Percentiles rank a stretch among this genome's conserved stretches.
Evolutionary conservation across 53 echinoderm and acorn worm genomes (phyloP).

Genomic region (Patiria pectinifera): DNA sequence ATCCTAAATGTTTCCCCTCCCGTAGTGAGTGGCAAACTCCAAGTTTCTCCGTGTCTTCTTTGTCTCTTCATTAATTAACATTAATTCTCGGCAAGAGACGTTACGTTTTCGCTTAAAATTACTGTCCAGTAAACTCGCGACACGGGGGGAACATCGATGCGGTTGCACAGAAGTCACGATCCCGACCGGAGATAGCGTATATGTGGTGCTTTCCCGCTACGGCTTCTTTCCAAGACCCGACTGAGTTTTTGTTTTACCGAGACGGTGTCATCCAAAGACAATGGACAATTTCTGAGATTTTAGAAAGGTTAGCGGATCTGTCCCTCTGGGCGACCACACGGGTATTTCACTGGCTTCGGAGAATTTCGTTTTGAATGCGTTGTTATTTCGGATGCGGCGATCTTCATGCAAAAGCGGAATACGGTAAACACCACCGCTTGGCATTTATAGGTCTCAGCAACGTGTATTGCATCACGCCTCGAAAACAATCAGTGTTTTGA

Average conservation of each 20-base stretch:
- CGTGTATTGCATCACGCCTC: conserved; percentile 20
- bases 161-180: background rate
- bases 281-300: background rate
- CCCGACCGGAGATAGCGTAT: background rate
- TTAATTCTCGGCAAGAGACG: no score
- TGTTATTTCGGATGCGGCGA: conserved; percentile 45
- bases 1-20: no score
- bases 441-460: conserved; percentile 1
- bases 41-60: no score
- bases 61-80: no score
- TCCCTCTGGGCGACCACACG: background rate
- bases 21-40: no score
- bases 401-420: background rate
- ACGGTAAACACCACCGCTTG: conserved; percentile 47
- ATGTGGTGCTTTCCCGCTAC: background rate
- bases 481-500: conserved; percentile 50
- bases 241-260: background rate
- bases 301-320: conserved; percentile 13
- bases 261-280: conserved; percentile 4
- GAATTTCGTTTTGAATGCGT: conserved; percentile 15
- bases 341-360: background rate
- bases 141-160: background rate
- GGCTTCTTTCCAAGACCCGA: background rate
- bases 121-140: background rate
- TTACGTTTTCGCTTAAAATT: background rate